Base-by-base conservation (phyloP, 2,113 vertebrate genomes). In the Hepsetus odoe region DNA sequence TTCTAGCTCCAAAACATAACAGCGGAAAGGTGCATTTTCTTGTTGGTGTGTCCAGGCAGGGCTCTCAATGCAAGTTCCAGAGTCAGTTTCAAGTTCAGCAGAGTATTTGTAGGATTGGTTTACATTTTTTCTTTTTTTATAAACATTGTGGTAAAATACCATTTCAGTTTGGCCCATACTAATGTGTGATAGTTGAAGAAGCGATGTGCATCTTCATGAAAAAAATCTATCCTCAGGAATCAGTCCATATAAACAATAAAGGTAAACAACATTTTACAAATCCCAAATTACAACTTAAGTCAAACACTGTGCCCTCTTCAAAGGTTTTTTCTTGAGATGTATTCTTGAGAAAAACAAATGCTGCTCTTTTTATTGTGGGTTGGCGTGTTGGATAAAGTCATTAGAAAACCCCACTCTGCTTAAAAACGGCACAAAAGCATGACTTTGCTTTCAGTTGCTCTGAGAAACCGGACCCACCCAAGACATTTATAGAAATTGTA, bases 211-310 rank as follows among this genome's bases (percentile, higher is more conserved):
- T 7, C 11, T n/a, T 35, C 4, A 64, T n/a, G n/a, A 51, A 75
- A 75, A 35, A 8, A 2, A 42, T 11, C n/a, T 24, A 26, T 56
- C 28, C 49, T 74, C 14, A 33, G 24, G 59, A 38, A 30, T 74
- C 55, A 44, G 11, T 46, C 5, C 11, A 18, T n/a, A 26, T 40
- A 76, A 55, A 40, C 46, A 40, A n/a, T 76, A 66, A 66, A 46
- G 62, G 30, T 75, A 65, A 66, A 76, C 32, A 55, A 67, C 7
- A 38, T 35, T 28, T 65, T 76, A 53, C 33, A 67, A 67, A 55
- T 76, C 49, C 49, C 62, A 6, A 44, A 55, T 12, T 51, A 28
- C 5, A 6, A 38, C 22, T 74, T 22, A 35, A n/a, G 44, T 61
- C 51, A 49, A 64, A 62, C 51, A 55, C 4, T 65, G 16, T 38